These are phyloP conservation scores for Chrysolina haemoptera DNA, from an alignment of 2,888 invertebrate species.

Conservation along the genomic window DNA sequence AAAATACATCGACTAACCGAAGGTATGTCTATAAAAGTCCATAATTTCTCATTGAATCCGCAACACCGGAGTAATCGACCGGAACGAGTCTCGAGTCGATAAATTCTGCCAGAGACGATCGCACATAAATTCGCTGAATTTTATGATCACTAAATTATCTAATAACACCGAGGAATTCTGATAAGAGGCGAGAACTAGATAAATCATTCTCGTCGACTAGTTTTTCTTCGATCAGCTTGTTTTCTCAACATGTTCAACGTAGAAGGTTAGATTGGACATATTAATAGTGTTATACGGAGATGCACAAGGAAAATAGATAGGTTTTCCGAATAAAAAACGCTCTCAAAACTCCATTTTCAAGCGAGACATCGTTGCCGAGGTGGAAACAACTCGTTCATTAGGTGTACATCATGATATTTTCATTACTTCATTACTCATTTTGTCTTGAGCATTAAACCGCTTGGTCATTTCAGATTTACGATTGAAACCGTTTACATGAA, in stretches of 20 bases:
- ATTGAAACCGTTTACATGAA: no score
- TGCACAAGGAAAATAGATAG: no score
- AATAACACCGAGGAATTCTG: constrained; percentile 28
- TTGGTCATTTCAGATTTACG: no score
- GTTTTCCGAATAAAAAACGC: no score
- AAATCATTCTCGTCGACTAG: constrained; percentile 9
- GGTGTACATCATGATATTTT: no score
- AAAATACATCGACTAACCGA: not conserved
- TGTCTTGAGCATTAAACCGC: no score
- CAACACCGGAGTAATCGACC: constrained; percentile 15
- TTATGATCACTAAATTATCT: constrained; percentile 24
- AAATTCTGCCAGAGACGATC: constrained; percentile 23
- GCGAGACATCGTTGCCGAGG: no score
- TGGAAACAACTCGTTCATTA: no score
- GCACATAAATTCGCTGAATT: constrained; percentile 20
- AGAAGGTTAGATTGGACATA: not conserved
- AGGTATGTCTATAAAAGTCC: constrained; percentile 14
- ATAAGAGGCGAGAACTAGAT: constrained; percentile 26
- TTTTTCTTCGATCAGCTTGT: constrained; percentile 19
- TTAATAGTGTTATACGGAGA: not conserved
- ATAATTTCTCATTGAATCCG: constrained; percentile 17
- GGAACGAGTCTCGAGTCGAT: constrained; percentile 16
- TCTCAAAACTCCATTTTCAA: no score
- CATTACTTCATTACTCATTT: no score
- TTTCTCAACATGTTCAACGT: not conserved